Evolutionary conservation across 2,888 invertebrate genomes (phyloP).

Genomic region (Gymnosoma rotundatum): DNA sequence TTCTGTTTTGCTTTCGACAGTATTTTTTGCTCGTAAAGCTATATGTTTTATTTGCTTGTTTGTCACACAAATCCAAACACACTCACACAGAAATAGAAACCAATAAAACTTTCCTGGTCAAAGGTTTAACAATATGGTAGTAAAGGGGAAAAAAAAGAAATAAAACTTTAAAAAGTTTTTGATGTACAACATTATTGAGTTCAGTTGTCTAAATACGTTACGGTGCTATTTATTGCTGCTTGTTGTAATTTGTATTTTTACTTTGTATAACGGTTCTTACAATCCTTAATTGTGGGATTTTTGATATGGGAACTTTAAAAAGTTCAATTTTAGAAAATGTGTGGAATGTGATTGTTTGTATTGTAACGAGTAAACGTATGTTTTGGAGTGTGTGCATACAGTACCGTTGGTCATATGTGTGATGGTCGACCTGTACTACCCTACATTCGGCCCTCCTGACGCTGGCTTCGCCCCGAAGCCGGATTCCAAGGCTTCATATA

Average conservation of each 20-base stretch:
- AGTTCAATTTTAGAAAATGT: no score
- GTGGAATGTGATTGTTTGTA: no score
- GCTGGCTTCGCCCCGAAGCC: no score
- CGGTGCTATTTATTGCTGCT: slow-evolving; percentile 6
- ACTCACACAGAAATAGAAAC: background rate
- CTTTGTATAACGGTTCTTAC: slow-evolving; percentile 10
- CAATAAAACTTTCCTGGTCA: slow-evolving; percentile 19
- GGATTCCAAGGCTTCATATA: no score
- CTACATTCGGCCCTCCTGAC: no score
- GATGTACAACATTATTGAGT: background rate
- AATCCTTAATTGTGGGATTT: no score
- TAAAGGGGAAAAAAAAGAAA: no score
- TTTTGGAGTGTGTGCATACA: no score
- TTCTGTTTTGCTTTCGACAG: background rate
- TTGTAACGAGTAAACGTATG: no score
- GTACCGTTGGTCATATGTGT: no score
- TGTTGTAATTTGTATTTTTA: slow-evolving; percentile 20
- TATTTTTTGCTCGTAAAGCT: background rate
- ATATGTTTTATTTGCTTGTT: background rate
- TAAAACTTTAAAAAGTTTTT: slow-evolving; percentile 23
- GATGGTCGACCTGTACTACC: no score
- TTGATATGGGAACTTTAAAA: no score
- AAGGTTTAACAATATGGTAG: background rate
- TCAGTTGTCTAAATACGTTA: slow-evolving; percentile 18
- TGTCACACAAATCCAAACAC: background rate